Conservation (phyloP, 2,888 invertebrate species). For the Cerastoderma edule region DNA sequence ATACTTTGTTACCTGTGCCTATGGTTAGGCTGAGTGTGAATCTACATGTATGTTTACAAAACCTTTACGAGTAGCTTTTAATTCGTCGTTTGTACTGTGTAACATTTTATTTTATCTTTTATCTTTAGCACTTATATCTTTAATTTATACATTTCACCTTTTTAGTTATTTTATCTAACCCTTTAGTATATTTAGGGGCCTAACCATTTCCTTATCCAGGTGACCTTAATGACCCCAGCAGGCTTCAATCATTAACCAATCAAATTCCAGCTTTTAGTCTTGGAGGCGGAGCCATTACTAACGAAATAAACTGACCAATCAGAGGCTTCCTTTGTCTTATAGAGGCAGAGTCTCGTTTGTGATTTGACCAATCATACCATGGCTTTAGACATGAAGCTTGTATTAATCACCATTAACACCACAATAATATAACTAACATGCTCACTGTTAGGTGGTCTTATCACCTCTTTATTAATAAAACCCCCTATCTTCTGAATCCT, state of each 20-base stretch:
- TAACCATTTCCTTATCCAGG: neutral
- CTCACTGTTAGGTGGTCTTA: neutral
- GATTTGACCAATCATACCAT: neutral
- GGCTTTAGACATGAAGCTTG: neutral
- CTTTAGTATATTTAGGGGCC: no score
- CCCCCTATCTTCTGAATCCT: neutral
- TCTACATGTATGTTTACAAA: no score
- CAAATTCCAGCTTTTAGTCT: neutral
- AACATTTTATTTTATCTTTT: no score
- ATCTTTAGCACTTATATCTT: no score
- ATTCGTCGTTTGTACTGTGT: no score
- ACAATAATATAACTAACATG: neutral
- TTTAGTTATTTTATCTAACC: no score
- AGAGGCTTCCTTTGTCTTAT: neutral
- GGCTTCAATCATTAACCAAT: neutral
- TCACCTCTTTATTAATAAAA: neutral
- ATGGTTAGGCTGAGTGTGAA: no score
- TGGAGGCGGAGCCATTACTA: no score
- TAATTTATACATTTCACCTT: no score
- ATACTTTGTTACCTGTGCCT: no score
- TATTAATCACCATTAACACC: neutral
- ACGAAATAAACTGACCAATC: neutral
- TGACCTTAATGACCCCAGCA: neutral
- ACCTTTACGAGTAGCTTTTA: no score
- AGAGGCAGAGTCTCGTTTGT: neutral